Conservation (phyloP, 1,140 invertebrate genomes). For the Hydropsyche tenuis region DNA sequence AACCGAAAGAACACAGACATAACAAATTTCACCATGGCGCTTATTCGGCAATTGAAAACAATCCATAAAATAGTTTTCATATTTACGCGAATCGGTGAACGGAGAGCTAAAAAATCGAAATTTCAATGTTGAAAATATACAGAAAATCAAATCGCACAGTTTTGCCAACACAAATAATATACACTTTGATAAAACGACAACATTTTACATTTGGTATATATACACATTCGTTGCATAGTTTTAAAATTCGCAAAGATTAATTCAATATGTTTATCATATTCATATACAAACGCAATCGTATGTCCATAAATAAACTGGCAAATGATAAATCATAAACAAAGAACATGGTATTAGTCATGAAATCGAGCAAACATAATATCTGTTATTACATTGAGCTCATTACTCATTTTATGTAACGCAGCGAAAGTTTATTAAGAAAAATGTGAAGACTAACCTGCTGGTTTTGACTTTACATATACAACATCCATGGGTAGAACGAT, state of each 20-base stretch:
- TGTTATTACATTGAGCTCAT: neutral
- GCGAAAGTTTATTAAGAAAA: neutral
- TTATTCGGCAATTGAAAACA: slow-evolving; percentile 82
- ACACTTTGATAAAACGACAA: neutral
- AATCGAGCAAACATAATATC: too few species aligned
- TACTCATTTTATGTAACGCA: neutral
- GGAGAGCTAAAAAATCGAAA: slow-evolving; percentile 69
- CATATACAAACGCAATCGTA: too few species aligned
- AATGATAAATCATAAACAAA: too few species aligned
- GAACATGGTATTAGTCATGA: too few species aligned
- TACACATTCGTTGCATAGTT: too few species aligned
- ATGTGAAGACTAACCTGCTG: slow-evolving; percentile 64
- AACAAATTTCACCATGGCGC: slow-evolving; percentile 85
- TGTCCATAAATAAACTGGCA: too few species aligned
- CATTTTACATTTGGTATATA: too few species aligned
- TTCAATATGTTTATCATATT: too few species aligned
- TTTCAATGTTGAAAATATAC: neutral
- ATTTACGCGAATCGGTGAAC: slow-evolving; percentile 87
- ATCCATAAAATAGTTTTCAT: slow-evolving; percentile 83
- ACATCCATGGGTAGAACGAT: slow-evolving; percentile 82
- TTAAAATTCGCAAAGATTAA: too few species aligned
- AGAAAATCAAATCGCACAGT: neutral
- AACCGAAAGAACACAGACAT: slow-evolving; percentile 85
- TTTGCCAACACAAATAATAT: neutral
- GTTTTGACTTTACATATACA: slow-evolving; percentile 91